Percentiles rank a stretch among this genome's conserved stretches.
These are phyloP conservation scores for Eupithecia centaureata DNA, from an alignment of 2,888 invertebrate species.

Conservation along the genomic window DNA sequence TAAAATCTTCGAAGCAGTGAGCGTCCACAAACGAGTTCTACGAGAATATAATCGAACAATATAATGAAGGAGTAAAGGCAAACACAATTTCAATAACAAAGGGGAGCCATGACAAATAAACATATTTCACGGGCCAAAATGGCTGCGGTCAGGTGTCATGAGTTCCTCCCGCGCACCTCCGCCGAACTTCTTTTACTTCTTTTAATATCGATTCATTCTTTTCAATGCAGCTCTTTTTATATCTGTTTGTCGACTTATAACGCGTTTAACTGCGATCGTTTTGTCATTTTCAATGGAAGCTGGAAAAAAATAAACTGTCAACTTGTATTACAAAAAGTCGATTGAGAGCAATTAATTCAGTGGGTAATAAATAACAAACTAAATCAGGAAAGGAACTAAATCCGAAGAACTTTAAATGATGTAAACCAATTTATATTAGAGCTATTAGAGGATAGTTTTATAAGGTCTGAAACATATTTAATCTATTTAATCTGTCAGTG, in stretches of 20 bases:
- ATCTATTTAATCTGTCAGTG: background rate
- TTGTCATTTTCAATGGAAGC: conserved; percentile 30
- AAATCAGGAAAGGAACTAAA: no score
- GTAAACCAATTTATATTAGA: no score
- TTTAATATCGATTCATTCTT: conserved; percentile 79
- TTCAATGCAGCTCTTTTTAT: conserved; percentile 66
- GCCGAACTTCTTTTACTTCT: conserved; percentile 67
- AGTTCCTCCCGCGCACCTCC: conserved; percentile 57
- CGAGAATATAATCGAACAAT: conserved; percentile 81
- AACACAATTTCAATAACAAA: conserved; percentile 84
- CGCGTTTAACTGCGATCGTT: conserved; percentile 39
- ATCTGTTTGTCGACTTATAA: conserved; percentile 57
- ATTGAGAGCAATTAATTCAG: background rate
- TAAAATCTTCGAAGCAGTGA: conserved; percentile 78
- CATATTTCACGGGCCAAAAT: conserved; percentile 84
- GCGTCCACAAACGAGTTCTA: conserved; percentile 79
- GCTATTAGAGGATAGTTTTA: no score
- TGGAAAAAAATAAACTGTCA: background rate
- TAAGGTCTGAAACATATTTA: background rate
- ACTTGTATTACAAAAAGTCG: background rate
- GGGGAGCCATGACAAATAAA: conserved; percentile 82
- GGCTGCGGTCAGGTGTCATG: conserved; percentile 83
- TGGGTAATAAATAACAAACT: no score
- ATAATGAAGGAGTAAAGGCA: conserved; percentile 84
- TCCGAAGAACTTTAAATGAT: no score